phyloP scores from a whole-genome alignment of 2,797 vertebrate species.

The Coreius guichenoti region DNA sequence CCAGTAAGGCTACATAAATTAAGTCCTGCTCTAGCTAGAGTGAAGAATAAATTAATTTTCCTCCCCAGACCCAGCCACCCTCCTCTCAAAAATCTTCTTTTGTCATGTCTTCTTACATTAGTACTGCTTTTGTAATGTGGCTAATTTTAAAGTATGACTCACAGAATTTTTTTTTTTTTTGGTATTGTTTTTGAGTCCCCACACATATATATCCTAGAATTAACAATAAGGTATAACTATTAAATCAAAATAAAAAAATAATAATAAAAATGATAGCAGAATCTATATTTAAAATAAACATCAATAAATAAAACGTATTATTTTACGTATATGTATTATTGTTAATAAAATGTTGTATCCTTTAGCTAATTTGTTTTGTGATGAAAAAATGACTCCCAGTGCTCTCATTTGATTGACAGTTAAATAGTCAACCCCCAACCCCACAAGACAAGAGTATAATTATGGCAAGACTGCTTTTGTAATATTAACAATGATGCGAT shows the following conservation, averaged over 20 bases:
- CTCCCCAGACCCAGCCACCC: background rate
- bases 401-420: slow-evolving; percentile 32
- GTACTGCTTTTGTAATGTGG: background rate
- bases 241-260: background rate
- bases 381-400: slow-evolving; percentile 10
- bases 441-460: slow-evolving; percentile 29
- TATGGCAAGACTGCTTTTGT: slow-evolving; percentile 32
- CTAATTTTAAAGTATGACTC: slow-evolving; percentile 14
- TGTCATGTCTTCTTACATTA: slow-evolving; percentile 10
- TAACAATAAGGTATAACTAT: background rate
- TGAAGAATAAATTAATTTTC: background rate
- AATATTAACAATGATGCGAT: slow-evolving; percentile 31
- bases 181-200: background rate
- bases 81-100: slow-evolving; percentile 5
- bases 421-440: slow-evolving; percentile 23
- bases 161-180: background rate
- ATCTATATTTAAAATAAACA: background rate
- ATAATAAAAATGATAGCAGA: background rate
- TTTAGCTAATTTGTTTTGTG: background rate
- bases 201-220: background rate
- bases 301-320: background rate
- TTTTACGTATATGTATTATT: background rate
- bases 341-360: slow-evolving; percentile 4
- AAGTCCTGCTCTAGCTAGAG: background rate
- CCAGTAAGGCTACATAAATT: background rate